Base-by-base conservation (phyloP, 2,888 invertebrate species). In the Hirtodrosophila histrioides region DNA sequence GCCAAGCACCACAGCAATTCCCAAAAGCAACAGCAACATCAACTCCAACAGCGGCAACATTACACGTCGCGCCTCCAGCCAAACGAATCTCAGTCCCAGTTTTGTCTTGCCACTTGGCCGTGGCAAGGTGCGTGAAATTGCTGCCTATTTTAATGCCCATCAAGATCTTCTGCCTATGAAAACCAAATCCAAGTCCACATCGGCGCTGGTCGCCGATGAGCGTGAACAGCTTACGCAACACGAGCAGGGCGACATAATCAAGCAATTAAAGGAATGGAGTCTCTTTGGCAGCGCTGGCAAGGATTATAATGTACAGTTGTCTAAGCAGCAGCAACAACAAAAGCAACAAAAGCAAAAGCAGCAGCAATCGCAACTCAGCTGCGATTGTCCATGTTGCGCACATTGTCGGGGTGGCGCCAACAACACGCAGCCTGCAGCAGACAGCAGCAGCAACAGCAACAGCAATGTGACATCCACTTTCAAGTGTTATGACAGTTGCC, bases 71-170 rank as follows among this genome's bases (percentile, higher is more conserved):
- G 75, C 84, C 40, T 67, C 69, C 45, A 86, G 82, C 37, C 81
- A 81, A 5, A 60, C 63, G 11, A 86, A 80, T 48, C 81, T 83
- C 39, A 83, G 84, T 74, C 73, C 86, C 56, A 72, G 48, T 43
- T 77, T 76, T 33, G 57, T 65, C 35, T 46, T 57, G 71, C 76
- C 69, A 7, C 78, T 58, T 17, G 94, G 95, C 0, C 93, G 93
- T 61, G 95, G 95, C 1, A 94, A 94, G 89, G 95, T 96, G 0
- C 95, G 94, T 61, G 95, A 94, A 39, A 91, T 96, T 62, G 93
- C 95, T 0, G 94, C 94, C 86, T 95, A 94, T 89, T 96, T 95
- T 75, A 93, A 94, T 58, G 69, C 71, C 4, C 72, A 89, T 37
- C 70, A 78, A 24, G 61, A 50, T 17, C 80, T 88, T 53, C 73